Evolutionary conservation across 2,888 invertebrate species (phyloP).

Genomic region (Pilophorus perplexus): DNA sequence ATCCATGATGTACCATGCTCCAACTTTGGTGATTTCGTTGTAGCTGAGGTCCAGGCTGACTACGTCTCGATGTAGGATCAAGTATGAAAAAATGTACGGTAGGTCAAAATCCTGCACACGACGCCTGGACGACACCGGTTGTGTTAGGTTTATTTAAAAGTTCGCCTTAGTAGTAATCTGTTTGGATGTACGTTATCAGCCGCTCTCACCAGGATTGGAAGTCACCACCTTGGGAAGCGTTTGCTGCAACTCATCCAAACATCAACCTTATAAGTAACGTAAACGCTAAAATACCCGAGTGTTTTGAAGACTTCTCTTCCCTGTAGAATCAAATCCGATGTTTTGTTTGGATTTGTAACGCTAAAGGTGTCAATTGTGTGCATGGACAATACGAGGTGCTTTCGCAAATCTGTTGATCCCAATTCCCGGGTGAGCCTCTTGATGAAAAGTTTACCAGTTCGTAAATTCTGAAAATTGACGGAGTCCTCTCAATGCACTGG

Average conservation of each 20-base stretch:
- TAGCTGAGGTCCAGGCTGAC: constrained; percentile 28
- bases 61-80: constrained; percentile 15
- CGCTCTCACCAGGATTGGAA: no score
- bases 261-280: no score
- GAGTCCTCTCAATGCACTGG: no score
- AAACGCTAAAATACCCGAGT: no score
- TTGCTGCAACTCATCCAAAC: no score
- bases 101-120: constrained; percentile 29
- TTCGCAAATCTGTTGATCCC: constrained; percentile 4
- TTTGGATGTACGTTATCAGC: no score
- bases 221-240: no score
- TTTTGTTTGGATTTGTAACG: background rate
- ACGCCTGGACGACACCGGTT: no score
- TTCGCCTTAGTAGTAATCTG: no score
- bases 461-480: no score
- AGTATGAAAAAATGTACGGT: constrained; percentile 15
- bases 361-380: background rate
- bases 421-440: constrained; percentile 16
- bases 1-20: constrained; percentile 24
- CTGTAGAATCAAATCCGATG: constrained; percentile 5
- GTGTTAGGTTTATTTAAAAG: no score
- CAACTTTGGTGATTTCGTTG: constrained; percentile 14
- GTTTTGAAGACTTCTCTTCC: constrained; percentile 16
- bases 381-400: background rate
- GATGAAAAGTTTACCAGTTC: no score